A percentile compares a stretch with the other conserved stretches of the same genome.
phyloP scores from a whole-genome alignment of 2,797 vertebrate genomes.

The Muscicapa comitata region DNA sequence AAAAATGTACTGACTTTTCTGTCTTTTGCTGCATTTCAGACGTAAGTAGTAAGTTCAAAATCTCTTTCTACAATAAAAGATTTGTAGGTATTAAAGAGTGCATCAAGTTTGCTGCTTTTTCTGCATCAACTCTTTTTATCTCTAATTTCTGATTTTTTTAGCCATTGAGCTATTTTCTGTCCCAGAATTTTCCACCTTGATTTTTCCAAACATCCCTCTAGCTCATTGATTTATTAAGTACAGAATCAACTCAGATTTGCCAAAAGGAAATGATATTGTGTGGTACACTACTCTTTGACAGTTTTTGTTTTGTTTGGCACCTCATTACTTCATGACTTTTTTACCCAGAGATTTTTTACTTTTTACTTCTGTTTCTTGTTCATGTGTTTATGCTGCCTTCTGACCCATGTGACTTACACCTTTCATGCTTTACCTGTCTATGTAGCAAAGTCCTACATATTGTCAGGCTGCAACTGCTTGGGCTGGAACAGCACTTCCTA shows the following conservation, averaged over 20 bases:
- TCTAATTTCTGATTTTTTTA: neutral
- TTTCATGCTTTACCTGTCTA: neutral
- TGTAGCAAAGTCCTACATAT: neutral
- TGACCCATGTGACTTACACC: neutral
- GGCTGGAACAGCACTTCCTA: neutral
- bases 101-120: neutral
- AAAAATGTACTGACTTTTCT: neutral
- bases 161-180: neutral
- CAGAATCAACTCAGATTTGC: neutral
- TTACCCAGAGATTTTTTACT: neutral
- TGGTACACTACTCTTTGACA: neutral
- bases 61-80: neutral
- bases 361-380: neutral
- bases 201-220: neutral
- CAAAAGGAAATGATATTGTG: neutral
- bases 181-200: neutral
- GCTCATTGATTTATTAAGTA: neutral
- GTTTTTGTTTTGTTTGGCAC: neutral
- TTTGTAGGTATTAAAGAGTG: neutral
- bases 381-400: neutral
- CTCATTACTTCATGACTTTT: neutral
- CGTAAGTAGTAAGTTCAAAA: neutral
- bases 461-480: neutral
- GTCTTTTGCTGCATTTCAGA: neutral
- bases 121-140: neutral